A percentile compares a stretch with the other conserved stretches of the same genome.
Evolutionary conservation across 2,797 vertebrate genomes (phyloP).

Genomic region (Prunella strophiata): DNA sequence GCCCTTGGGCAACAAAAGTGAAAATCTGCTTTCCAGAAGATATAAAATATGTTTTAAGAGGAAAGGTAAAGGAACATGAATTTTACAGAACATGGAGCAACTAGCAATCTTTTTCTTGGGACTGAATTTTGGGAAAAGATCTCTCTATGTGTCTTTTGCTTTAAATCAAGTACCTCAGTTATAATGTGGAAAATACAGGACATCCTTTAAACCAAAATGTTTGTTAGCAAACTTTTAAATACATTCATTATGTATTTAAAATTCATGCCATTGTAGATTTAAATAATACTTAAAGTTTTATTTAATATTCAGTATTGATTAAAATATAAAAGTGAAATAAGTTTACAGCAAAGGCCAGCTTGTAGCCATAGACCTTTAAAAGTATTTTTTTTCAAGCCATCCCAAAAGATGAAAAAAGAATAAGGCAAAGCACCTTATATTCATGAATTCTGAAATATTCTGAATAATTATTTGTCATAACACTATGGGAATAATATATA

Average conservation of each 20-base stretch:
- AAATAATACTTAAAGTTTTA: not conserved
- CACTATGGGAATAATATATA: not conserved
- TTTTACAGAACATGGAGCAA: not conserved
- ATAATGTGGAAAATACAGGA: not conserved
- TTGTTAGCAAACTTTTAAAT: not conserved
- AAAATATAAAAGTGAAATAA: not conserved
- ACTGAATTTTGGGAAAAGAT: not conserved
- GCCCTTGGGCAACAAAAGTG: not conserved
- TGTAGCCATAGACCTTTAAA: not conserved
- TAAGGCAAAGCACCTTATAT: not conserved
- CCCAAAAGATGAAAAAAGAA: not conserved
- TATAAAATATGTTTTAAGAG: not conserved
- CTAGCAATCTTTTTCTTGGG: not conserved
- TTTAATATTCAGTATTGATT: not conserved
- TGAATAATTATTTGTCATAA: not conserved
- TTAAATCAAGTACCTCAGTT: constrained; percentile 4
- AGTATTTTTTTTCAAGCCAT: not conserved
- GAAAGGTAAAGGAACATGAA: not conserved
- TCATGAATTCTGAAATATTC: not conserved
- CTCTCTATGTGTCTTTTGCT: not conserved
- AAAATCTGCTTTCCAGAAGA: not conserved
- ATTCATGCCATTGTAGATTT: not conserved
- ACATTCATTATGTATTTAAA: not conserved
- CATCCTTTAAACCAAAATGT: not conserved
- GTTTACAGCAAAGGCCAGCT: not conserved